Conservation (phyloP, 2,113 vertebrate genomes). For the Semnopithecus entellus region DNA sequence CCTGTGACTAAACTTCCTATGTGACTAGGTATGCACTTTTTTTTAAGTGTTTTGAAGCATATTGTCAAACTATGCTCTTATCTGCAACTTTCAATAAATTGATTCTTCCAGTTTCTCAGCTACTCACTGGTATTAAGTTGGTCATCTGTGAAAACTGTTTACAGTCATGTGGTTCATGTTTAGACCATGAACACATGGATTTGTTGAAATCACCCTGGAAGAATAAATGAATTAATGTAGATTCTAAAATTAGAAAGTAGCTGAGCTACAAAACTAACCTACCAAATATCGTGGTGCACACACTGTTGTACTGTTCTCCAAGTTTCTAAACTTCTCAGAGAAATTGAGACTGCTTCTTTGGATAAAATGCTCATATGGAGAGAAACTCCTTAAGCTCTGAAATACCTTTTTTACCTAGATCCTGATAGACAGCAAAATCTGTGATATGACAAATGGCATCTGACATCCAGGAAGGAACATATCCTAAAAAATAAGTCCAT, state of each 20-base stretch:
- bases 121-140: not conserved
- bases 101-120: not conserved
- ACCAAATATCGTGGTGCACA: not conserved
- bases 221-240: not conserved
- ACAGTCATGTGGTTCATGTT: not conserved
- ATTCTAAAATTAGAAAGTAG: not conserved
- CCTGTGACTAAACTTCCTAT: not conserved
- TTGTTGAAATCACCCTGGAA: not conserved
- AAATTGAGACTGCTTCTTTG: conserved; percentile 58
- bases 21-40: not conserved
- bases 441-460: conserved; percentile 86
- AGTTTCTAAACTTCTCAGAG: conserved; percentile 65
- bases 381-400: conserved; percentile 80
- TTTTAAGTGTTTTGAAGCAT: not conserved
- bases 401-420: conserved; percentile 80
- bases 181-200: not conserved
- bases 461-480: conserved; percentile 86
- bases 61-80: not conserved
- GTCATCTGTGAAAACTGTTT: not conserved
- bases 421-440: conserved; percentile 86
- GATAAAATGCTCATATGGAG: conserved; percentile 58
- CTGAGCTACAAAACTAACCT: not conserved
- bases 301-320: conserved; percentile 43
- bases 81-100: not conserved
- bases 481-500: conserved; percentile 86